phyloP scores from a whole-genome alignment of 2,113 vertebrate species.

The Tympanuchus pallidicinctus region DNA sequence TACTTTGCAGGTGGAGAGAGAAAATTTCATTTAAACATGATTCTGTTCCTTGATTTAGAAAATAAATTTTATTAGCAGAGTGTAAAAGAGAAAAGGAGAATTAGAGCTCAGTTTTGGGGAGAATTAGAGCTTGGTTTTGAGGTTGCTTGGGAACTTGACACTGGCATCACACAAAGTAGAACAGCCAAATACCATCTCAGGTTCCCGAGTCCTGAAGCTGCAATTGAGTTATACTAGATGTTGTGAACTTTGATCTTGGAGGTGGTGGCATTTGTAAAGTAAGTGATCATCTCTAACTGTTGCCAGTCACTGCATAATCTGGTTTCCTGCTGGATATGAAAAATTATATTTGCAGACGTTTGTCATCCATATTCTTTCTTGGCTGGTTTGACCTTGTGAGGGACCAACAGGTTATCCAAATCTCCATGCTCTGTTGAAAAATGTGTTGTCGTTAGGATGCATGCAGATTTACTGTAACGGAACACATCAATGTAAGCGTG shows the following conservation, averaged over 20 bases:
- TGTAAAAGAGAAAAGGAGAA: not conserved
- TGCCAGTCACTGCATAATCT: not conserved
- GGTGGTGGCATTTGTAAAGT: not conserved
- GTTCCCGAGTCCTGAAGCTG: not conserved
- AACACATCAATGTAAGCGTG: not conserved
- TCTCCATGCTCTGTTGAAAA: not conserved
- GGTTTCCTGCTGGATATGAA: not conserved
- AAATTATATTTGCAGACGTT: not conserved
- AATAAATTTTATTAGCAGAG: not conserved
- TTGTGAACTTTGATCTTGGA: not conserved
- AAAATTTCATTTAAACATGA: not conserved
- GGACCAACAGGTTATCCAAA: not conserved
- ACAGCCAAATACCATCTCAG: slow-evolving; percentile 12
- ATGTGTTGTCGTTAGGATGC: not conserved
- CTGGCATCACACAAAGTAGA: not conserved
- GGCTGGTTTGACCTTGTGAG: not conserved
- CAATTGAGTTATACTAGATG: not conserved
- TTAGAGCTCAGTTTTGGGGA: not conserved
- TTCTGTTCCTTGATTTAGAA: not conserved
- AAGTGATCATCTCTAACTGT: not conserved
- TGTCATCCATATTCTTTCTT: not conserved
- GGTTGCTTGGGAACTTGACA: not conserved
- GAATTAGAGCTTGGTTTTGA: not conserved
- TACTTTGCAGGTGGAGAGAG: not conserved
- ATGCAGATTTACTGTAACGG: not conserved